Base-by-base conservation (phyloP, 53 echinoderm and acorn worm genomes). In the Stichopus horrens region DNA sequence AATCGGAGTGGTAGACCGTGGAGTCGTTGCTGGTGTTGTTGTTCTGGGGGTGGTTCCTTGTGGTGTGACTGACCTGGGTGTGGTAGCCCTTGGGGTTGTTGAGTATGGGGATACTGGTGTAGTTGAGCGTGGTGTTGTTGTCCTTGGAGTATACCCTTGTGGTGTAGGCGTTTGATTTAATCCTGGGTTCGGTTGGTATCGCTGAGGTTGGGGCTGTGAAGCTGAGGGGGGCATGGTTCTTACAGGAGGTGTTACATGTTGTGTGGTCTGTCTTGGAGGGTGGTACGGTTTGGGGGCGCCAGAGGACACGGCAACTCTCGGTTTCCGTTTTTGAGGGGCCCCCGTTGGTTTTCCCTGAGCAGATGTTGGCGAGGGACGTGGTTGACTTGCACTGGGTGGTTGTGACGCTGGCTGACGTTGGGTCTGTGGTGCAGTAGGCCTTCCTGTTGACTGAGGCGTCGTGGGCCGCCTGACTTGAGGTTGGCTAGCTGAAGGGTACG, bases 231-330 rank as follows among this genome's bases (percentile, higher is more conserved):
- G 87, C 19, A 16, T 20, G 56, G 74, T 74, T 55, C 74, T 55
- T 11, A 57, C 56, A 57, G 87, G 87, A 6, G 74, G 87, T 4
- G 54, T 74, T 7, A 74, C 55, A 19, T 75, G 74, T 66, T 55
- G 83, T 8, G 75, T 19, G 52, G 87, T 23, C 74, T 87, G 87
- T 75, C 87, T 87, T n/a, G 75, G 74, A 7, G 54, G 87, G 16
- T 87, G 87, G 66, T 85, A 85, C 9, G 85, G 85, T 67, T 65
- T 87, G 6, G 75, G 75, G 56, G 87, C 87, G 10, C 87, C 87
- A 18, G 74, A 52, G n/a, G 87, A 74, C 6, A 74, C 75, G 8
- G 87, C 87, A 7, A 74, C 75, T 53, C 74, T 73, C 16, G 87
- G 74, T 21, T 74, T 87, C 59, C 54, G 74, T 74, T 74, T 74